These are phyloP conservation scores for Alectoris magna DNA, from an alignment of 2,797 vertebrate species.

Conservation along the genomic window DNA sequence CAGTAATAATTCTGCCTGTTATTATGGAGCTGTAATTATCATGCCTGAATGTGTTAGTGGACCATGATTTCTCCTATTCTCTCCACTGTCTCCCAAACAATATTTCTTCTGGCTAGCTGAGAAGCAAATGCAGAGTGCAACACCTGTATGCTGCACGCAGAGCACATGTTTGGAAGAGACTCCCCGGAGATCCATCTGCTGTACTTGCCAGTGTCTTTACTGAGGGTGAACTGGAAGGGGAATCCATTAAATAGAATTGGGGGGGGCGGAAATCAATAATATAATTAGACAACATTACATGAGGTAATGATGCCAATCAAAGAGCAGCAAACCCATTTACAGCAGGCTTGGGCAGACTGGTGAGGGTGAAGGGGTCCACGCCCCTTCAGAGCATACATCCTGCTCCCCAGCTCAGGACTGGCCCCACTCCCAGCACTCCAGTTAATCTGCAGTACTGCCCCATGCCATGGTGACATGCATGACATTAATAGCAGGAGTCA, in stretches of 20 bases:
- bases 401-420: background rate
- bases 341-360: background rate
- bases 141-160: constrained; percentile 40
- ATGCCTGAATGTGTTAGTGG: background rate
- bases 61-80: background rate
- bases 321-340: constrained; percentile 19
- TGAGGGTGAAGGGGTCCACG: background rate
- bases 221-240: constrained; percentile 26
- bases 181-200: constrained; percentile 21
- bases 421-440: background rate
- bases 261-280: constrained; percentile 27
- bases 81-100: background rate
- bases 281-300: constrained; percentile 68
- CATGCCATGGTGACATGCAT: background rate
- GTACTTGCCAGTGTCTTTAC: constrained; percentile 30
- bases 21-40: background rate
- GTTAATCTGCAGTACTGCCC: background rate
- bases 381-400: background rate
- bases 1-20: background rate
- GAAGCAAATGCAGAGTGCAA: background rate
- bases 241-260: constrained; percentile 61
- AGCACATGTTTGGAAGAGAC: background rate
- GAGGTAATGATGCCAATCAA: constrained; percentile 66
- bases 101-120: constrained; percentile 27
- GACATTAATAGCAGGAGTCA: background rate